Evolutionary conservation across 2,888 invertebrate genomes (phyloP), one percentile per base, ranked within the genome.

Genomic region (Leptopilina syphax): DNA sequence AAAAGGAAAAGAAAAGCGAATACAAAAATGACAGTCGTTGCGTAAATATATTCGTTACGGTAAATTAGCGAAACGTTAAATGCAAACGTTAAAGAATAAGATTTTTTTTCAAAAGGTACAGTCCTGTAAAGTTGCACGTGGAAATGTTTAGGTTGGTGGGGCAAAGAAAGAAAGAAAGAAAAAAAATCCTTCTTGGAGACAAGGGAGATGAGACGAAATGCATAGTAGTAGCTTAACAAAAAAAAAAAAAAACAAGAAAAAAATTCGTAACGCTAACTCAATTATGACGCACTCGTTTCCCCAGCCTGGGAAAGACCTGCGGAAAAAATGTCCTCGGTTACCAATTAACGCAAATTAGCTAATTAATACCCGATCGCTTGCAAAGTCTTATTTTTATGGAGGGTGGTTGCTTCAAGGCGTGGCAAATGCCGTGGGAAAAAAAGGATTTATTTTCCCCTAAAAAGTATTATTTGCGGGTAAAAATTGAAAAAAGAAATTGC

Each of bases 201-300:
- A 70, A 77, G 78, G 76, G 79, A 78, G 70, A 47, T 70, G 81
- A 79, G 78, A 79, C 41, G 4, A 81, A 82, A 63, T 83, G 82
- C 76, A 81, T 83, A 50, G 50, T 50, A 81, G 81, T 65, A 81
- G 82, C 80, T 83, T 82, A 83, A 54, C 50, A 50, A 10, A 12
- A 50, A 70, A 70, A 73, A 63, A 70, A 79, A 76, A 84, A 85
- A 4, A 4, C 34, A 34, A 34, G 34, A 34, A 81, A 88, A 87
- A 88, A 87, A 88, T 85, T 81, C 86, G 81, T 82, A 82, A 87
- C 87, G 91, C 90, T 92, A 92, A 92, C 89, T 91, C 87, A 92
- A 91, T 91, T 92, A 91, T 91, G 91, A 91, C 90, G 90, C 87
- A 89, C 91, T 89, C 88, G 91, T 91, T 91, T 91, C 88, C 90